Evolutionary conservation across 1,140 invertebrate species (phyloP).

Genomic region (Rhizoglyphus robini): DNA sequence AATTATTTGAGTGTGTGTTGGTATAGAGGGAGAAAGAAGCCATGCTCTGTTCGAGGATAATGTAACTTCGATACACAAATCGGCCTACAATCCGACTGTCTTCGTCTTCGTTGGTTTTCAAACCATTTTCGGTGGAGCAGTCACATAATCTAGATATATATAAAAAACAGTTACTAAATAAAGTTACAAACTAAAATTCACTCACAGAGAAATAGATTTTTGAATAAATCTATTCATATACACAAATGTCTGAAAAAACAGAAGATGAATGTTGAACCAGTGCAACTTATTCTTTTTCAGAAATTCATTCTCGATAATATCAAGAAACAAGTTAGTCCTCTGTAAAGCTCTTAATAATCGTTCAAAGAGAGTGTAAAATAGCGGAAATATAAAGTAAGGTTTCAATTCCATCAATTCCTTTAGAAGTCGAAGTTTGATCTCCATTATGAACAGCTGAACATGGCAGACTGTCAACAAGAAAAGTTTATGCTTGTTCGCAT

Average conservation of each 20-base stretch:
- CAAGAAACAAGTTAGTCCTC: slow-evolving; percentile 41
- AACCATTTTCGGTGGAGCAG: neutral
- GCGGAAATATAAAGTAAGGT: slow-evolving; percentile 34
- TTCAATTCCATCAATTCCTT: slow-evolving; percentile 33
- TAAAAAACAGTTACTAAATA: neutral
- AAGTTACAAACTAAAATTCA: neutral
- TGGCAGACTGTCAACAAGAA: slow-evolving; percentile 47
- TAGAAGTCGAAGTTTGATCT: slow-evolving; percentile 46
- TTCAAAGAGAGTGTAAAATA: slow-evolving; percentile 37
- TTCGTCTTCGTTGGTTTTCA: neutral
- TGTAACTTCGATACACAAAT: neutral
- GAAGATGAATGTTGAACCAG: slow-evolving; percentile 42
- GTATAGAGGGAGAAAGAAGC: neutral
- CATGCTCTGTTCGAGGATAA: neutral
- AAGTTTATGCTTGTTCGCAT: slow-evolving; percentile 45
- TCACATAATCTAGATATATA: neutral
- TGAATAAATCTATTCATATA: slow-evolving; percentile 6
- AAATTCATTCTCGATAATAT: slow-evolving; percentile 42
- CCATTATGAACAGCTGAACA: slow-evolving; percentile 47
- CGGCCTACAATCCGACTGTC: neutral
- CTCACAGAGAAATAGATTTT: slow-evolving; percentile 2
- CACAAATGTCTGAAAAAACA: slow-evolving; percentile 4
- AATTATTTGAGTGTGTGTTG: neutral
- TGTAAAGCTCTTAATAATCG: slow-evolving; percentile 43
- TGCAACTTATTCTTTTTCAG: slow-evolving; percentile 45